Base-by-base conservation (phyloP, 2,113 vertebrate genomes). In the Verasper variegatus region DNA sequence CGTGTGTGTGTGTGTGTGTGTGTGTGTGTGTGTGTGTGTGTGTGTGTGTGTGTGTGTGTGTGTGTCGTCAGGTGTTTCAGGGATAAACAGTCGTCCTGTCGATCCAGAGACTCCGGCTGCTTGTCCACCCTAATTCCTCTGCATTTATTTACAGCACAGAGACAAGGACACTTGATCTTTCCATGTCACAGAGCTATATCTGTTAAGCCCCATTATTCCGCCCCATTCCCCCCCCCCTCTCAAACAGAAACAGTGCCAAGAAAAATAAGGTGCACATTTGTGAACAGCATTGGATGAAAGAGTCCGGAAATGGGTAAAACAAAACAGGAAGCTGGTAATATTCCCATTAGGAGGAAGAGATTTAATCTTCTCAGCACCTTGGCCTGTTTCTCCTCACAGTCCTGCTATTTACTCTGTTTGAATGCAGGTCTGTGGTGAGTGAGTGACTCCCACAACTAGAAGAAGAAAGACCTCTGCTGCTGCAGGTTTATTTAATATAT, bases 91-190 rank as follows among this genome's bases (percentile, higher is more conserved):
- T n/a, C n/a, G n/a, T n/a, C n/a, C n/a, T n/a, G n/a, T n/a, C n/a
- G n/a, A n/a, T n/a, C 31, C 60, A 51, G 56, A 45, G 59, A 40
- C 21, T 78, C 27, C 20, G 2, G 47, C 58, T 49, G 68, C 65
- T 74, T 59, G 62, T 80, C 67, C 35, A 12, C 37, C 74, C 68
- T 75, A 52, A 82, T 74, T 84, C 68, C n/a, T 47, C 63, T 23
- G 23, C 26, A 74, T 76, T 78, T 84, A 86, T 89, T 87, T 85
- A 67, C 55, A 80, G 77, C 83, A 67, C 26, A 31, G 68, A 83
- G 42, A 75, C 74, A 82, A 45, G 60, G 73, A 89, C 80, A 85
- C 81, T 71, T 69, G 68, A 88, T 80, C 78, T 71, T 42, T 55
- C 18, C 12, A 6, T 61, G 68, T 80, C 31, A 63, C 45, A 5